Evolutionary conservation across 2,888 invertebrate species (phyloP), one percentile per base, ranked within the genome.

Genomic region (Drosophila nr. fundita): DNA sequence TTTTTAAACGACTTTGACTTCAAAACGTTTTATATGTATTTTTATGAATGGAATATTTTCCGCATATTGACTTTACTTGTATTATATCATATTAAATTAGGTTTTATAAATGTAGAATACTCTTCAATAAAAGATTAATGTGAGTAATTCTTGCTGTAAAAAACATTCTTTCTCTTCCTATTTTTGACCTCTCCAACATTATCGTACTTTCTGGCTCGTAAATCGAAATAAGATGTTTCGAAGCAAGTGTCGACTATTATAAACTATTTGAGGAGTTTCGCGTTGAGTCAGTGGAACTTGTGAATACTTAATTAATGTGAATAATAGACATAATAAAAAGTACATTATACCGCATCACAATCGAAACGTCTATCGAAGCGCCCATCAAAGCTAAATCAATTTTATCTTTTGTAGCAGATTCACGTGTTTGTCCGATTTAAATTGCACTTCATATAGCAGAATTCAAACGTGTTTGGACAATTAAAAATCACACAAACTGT

Each of bases 391-490:
- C 18, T 29, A 34, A 4, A n/a, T 38, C n/a, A 5, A 18, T 27
- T 13, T 30, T 55, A 73, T 38, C 42, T 13, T 29, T 15, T 7
- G 24, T n/a, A 29, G 52, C 45, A 50, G 24, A 62, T 73, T 66
- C 15, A 57, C 60, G 49, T 64, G 49, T 29, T 63, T 29, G 5
- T 2, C 10, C 3, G 11, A 27, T 34, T 52, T 48, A 36, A 59
- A 48, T 63, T 27, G 18, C 15, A 24, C 18, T 40, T 54, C 30
- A 38, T 27, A 49, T 55, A 21, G 45, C 24, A 30, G 5, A 40
- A n/a, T 13, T 21, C 8, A 48, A 30, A n/a, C 29, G 54, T 13
- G 36, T 13, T 38, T 38, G 0, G 27, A 36, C 50, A 63, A 77
- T 79, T 50, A 29, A 36, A 50, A 36, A 34, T 18, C 2, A 45